Percentiles rank a stretch among this genome's conserved stretches.
phyloP scores from a whole-genome alignment of 2,888 invertebrate species.

The Drosophila koepferae region DNA sequence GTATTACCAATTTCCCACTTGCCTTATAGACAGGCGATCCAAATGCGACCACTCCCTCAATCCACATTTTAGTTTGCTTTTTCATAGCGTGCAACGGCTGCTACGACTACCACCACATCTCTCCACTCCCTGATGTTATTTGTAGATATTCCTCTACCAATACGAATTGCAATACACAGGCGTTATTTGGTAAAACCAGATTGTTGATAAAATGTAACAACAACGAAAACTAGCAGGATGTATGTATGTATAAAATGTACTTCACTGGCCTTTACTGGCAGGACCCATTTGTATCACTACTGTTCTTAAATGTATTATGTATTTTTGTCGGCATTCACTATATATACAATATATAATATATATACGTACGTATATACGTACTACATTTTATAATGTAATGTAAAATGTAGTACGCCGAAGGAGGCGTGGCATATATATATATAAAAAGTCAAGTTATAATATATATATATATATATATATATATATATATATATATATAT shows the following conservation, averaged over 20 bases:
- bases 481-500: no score
- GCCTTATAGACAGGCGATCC: constrained; percentile 48
- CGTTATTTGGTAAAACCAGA: constrained; percentile 80
- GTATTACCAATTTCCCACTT: constrained; percentile 69
- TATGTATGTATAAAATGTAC: constrained; percentile 54
- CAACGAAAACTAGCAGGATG: constrained; percentile 44
- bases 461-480: no score
- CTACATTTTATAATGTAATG: no score
- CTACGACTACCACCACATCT: constrained; percentile 3
- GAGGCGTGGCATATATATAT: no score
- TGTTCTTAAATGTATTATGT: constrained; percentile 32
- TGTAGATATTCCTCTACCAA: constrained; percentile 31
- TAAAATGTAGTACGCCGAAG: no score
- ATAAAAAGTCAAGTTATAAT: no score
- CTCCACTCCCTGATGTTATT: constrained; percentile 18
- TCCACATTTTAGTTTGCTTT: constrained; percentile 27
- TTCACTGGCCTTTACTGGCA: constrained; percentile 12
- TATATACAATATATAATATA: no score
- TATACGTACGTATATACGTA: no score
- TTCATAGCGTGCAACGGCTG: constrained; percentile 55
- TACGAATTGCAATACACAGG: constrained; percentile 50
- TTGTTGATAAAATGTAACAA: constrained; percentile 78
- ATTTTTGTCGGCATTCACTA: constrained; percentile 36
- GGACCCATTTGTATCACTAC: constrained; percentile 20
- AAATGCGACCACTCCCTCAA: constrained; percentile 71